Evolutionary conservation across 2,888 invertebrate genomes (phyloP).

Genomic region (Dascillus cervinus): DNA sequence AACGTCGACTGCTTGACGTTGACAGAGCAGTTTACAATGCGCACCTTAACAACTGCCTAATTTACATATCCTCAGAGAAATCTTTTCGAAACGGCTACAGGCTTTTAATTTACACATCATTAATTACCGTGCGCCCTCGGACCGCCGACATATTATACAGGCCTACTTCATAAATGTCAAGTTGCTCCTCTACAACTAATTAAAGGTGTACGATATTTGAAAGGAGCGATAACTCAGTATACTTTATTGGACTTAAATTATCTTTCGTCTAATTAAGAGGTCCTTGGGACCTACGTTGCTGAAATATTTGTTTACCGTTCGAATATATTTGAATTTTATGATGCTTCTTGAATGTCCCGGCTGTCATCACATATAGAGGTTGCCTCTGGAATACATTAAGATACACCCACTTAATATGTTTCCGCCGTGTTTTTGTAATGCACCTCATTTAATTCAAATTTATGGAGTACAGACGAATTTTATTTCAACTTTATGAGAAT

Average conservation of each 20-base stretch:
- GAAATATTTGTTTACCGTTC: constrained; percentile 32
- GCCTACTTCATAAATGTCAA: constrained; percentile 38
- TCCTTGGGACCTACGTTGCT: constrained; percentile 28
- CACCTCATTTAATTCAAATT: constrained; percentile 39
- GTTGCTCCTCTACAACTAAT: constrained; percentile 36
- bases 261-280: constrained; percentile 31
- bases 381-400: constrained; percentile 38
- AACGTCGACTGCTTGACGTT: constrained; percentile 31
- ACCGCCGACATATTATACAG: constrained; percentile 29
- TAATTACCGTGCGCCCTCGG: constrained; percentile 27
- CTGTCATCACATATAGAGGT: constrained; percentile 35
- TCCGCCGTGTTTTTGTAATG: constrained; percentile 38
- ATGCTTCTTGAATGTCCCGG: constrained; percentile 30
- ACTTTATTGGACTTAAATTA: constrained; percentile 33
- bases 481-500: constrained; percentile 6
- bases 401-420: constrained; percentile 38
- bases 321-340: constrained; percentile 31
- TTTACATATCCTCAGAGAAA: constrained; percentile 42
- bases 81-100: constrained; percentile 39
- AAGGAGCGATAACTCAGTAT: constrained; percentile 33
- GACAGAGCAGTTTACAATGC: constrained; percentile 39
- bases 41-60: constrained; percentile 40
- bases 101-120: constrained; percentile 43
- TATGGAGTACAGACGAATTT: constrained; percentile 28
- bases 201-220: constrained; percentile 38